Evolutionary conservation across 2,113 vertebrate species (phyloP), one percentile per base, ranked within the genome.

Genomic region (Misgurnus mizolepis): DNA sequence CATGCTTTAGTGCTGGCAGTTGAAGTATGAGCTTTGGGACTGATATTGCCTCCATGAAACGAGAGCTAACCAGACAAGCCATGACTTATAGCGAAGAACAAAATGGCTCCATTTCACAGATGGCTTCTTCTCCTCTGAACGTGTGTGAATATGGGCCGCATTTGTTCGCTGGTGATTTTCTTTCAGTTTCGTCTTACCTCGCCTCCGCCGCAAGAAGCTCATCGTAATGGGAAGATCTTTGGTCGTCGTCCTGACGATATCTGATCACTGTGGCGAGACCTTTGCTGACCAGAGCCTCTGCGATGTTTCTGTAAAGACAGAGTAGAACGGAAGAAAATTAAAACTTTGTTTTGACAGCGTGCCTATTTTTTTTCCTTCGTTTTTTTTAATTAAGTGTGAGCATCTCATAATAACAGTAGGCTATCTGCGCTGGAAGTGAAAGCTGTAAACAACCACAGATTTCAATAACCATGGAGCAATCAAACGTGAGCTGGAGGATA

Each of bases 161-260:
- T 75, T 61, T 43, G 8, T 45, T 47, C 12, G 8, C 18, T 18
- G 8, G 50, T 7, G 4, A 11, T 68, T 69, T 49, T 69, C 5
- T 61, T 39, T n/a, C 11, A 14, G 68, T 14, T 27, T 9, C 62
- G 78, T 11, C 95, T 93, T 87, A 98, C 97, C 97, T 93, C 15
- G 96, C 96, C 84, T 99, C 97, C 0, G 97, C 96, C 0, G 97
- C 96, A 68, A 99, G 92, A 69, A 99, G 93, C 82, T 98, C 97
- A 0, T 99, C 97, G 1, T 98, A 99, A 90, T 98, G 96, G 3
- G 97, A 97, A 71, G 97, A 99, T 18, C 97, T 90, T 85, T 98
- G 97, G 88, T 99, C 96, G 1, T 98, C 97, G 39, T 99, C 97
- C 81, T 98, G 97, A 78, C 97, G 93, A 89, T 99, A 98, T 69